These are phyloP conservation scores for Phrynocephalus guinanensis DNA, from an alignment of 2,797 vertebrate genomes.

Conservation along the genomic window DNA sequence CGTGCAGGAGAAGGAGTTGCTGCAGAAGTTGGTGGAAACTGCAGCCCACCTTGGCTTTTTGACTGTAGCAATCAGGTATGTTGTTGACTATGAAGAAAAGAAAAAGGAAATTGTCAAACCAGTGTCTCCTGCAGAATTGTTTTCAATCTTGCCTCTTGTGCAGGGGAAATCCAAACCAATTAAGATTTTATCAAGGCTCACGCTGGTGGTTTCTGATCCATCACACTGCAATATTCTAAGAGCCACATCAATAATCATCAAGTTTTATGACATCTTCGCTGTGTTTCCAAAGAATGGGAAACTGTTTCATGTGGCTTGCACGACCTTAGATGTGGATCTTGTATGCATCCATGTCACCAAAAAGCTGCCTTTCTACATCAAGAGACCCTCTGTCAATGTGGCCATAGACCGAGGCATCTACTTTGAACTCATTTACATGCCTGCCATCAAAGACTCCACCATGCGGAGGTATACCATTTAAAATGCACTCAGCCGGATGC, in stretches of 20 bases:
- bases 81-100: constrained; percentile 82
- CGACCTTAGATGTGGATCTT: constrained; percentile 90
- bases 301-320: constrained; percentile 94
- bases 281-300: constrained; percentile 93
- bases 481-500: constrained; percentile 87
- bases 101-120: constrained; percentile 69
- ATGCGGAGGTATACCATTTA: constrained; percentile 93
- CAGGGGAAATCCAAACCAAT: constrained; percentile 93
- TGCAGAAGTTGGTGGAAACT: constrained; percentile 75
- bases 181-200: constrained; percentile 92
- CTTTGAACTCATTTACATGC: constrained; percentile 90
- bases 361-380: constrained; percentile 91
- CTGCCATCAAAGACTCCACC: constrained; percentile 92
- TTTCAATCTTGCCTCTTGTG: constrained; percentile 20
- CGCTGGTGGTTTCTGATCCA: constrained; percentile 88
- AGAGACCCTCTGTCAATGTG: constrained; percentile 90
- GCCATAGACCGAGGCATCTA: constrained; percentile 89
- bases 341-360: constrained; percentile 89
- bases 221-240: constrained; percentile 86
- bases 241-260: constrained; percentile 83
- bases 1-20: constrained; percentile 65
- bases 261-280: constrained; percentile 89
- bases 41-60: constrained; percentile 83
- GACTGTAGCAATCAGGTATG: constrained; percentile 81
- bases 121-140: no score